A percentile compares a stretch with the other conserved stretches of the same genome.
These are phyloP conservation scores for roundworm (Caenorhabditis elegans) DNA, from an alignment of 1,140 invertebrate species.

Conservation along the genomic window DNA sequence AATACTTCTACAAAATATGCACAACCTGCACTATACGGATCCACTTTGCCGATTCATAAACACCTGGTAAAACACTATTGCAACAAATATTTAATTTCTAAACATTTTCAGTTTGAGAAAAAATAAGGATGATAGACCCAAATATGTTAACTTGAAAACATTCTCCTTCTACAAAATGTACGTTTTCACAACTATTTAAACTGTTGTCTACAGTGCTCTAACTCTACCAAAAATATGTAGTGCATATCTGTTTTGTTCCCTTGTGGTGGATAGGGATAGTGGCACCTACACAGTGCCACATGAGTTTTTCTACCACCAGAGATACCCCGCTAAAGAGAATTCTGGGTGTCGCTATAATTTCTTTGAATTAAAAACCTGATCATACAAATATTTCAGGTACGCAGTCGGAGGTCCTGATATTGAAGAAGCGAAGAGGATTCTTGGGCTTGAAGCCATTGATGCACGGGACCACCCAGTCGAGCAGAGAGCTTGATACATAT, in stretches of 20 bases:
- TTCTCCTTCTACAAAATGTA: slow-evolving; percentile 37
- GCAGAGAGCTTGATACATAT: neutral
- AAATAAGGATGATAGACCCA: slow-evolving; percentile 40
- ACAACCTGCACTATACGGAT: neutral
- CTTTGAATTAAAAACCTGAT: no score
- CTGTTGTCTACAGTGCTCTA: no score
- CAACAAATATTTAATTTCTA: no score
- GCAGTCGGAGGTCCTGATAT: neutral
- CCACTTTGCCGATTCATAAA: slow-evolving; percentile 41
- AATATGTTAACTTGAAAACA: slow-evolving; percentile 36
- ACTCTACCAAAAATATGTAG: no score
- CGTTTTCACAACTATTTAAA: neutral
- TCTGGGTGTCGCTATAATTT: no score
- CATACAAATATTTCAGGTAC: no score
- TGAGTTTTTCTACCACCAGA: no score
- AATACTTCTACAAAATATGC: slow-evolving; percentile 47
- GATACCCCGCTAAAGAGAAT: no score
- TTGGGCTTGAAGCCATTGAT: slow-evolving; percentile 3
- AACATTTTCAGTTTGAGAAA: slow-evolving; percentile 43
- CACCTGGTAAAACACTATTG: slow-evolving; percentile 35
- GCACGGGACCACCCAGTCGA: neutral
- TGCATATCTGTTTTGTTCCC: no score
- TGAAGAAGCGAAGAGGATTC: neutral
- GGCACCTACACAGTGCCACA: no score
- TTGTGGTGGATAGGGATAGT: no score